A percentile compares a stretch with the other conserved stretches of the same genome.
Evolutionary conservation across 2,888 invertebrate species (phyloP).

Genomic region (Eilema sororculum): DNA sequence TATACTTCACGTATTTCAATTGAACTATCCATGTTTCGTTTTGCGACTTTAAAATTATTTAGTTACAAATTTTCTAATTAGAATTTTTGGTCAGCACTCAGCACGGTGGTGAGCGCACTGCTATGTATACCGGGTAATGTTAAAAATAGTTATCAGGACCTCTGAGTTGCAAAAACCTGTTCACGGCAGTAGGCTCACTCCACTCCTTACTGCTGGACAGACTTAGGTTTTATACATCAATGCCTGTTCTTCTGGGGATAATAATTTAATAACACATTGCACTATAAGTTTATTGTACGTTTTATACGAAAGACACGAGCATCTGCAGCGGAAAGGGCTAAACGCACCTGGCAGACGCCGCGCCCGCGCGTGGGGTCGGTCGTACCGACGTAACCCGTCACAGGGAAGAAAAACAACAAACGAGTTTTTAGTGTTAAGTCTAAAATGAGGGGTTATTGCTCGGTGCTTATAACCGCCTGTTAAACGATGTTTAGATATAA

Average conservation of each 20-base stretch:
- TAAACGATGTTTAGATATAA: constrained; percentile 58
- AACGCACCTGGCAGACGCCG: constrained; percentile 75
- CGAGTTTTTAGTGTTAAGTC: constrained; percentile 66
- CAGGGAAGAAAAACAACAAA: constrained; percentile 66
- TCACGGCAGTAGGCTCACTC: not conserved
- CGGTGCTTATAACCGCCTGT: constrained; percentile 52
- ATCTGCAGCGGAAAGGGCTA: constrained; percentile 75
- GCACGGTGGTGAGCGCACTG: too few species aligned
- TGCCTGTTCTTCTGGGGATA: not conserved
- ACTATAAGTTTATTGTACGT: constrained; percentile 55
- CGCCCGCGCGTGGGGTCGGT: constrained; percentile 68
- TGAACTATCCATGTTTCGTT: not conserved
- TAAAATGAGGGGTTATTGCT: constrained; percentile 63
- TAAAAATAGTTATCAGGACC: not conserved
- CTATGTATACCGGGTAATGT: too few species aligned
- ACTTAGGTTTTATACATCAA: not conserved
- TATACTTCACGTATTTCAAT: not conserved
- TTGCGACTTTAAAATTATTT: not conserved
- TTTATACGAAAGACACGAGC: constrained; percentile 47
- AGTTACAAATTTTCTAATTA: not conserved
- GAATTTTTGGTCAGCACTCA: too few species aligned
- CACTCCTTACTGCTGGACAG: not conserved
- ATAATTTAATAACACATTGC: constrained; percentile 28
- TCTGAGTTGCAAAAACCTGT: not conserved
- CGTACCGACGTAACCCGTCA: constrained; percentile 64